Evolutionary conservation across 2,888 invertebrate genomes (phyloP).

Genomic region (Diaprepes abbreviatus): DNA sequence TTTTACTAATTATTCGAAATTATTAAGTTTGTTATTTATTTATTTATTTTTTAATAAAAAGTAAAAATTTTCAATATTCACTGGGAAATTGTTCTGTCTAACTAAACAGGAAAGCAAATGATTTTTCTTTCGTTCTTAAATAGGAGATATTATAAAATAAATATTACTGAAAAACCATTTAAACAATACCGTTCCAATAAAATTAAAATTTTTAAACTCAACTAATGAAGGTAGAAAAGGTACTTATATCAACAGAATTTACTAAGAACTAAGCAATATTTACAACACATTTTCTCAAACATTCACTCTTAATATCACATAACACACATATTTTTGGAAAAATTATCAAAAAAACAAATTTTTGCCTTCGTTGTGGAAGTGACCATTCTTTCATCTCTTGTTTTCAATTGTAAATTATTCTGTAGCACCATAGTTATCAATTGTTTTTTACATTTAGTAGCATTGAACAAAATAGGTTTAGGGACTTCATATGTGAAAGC

Average conservation of each 20-base stretch:
- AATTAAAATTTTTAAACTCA: constrained; percentile 21
- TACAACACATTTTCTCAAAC: constrained; percentile 35
- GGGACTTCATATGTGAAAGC: too few species aligned
- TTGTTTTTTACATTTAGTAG: constrained; percentile 25
- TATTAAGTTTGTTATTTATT: too few species aligned
- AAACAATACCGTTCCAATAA: not conserved
- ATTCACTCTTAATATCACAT: constrained; percentile 1
- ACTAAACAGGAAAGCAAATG: not conserved
- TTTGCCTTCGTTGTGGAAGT: constrained; percentile 36
- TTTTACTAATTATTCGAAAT: too few species aligned
- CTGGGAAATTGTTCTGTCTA: constrained; percentile 17
- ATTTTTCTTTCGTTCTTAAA: not conserved
- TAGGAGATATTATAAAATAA: not conserved
- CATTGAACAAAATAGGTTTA: not conserved
- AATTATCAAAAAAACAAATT: constrained; percentile 17
- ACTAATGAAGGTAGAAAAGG: constrained; percentile 45
- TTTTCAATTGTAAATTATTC: constrained; percentile 51
- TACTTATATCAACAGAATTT: constrained; percentile 38
- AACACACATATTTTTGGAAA: constrained; percentile 17
- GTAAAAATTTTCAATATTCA: constrained; percentile 2
- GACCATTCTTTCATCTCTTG: constrained; percentile 23
- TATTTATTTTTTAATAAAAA: constrained; percentile 2
- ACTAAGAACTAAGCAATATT: constrained; percentile 29
- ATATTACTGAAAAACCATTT: not conserved
- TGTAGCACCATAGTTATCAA: constrained; percentile 65